These are phyloP conservation scores for Rhabdomys dilectus DNA, from an alignment of 2,113 vertebrate species.

Conservation along the genomic window DNA sequence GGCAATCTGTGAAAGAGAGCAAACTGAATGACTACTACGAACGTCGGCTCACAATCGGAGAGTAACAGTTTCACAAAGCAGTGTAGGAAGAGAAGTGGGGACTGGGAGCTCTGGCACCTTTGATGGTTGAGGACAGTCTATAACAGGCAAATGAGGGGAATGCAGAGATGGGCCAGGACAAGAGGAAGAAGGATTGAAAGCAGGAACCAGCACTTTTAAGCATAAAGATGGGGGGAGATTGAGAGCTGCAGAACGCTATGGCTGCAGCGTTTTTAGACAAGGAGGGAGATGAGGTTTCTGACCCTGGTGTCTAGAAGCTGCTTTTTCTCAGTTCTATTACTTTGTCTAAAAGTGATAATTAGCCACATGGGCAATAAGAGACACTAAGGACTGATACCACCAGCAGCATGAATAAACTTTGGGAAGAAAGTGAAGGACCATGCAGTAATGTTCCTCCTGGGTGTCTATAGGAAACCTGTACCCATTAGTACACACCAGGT, in stretches of 20 bases:
- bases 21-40: constrained; percentile 27
- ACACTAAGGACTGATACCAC: neutral
- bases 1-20: constrained; percentile 47
- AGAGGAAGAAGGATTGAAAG: constrained; percentile 51
- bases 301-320: neutral
- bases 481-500: no score
- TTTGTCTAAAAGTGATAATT: constrained; percentile 38
- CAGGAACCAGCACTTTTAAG: constrained; percentile 46
- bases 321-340: neutral
- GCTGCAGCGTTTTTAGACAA: constrained; percentile 27
- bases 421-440: neutral
- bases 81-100: constrained; percentile 55
- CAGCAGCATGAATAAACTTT: neutral
- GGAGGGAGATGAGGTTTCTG: neutral
- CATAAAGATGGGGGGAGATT: constrained; percentile 1
- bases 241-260: constrained; percentile 35
- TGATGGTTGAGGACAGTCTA: constrained; percentile 73
- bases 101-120: constrained; percentile 74
- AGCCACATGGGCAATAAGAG: neutral
- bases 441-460: neutral
- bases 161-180: constrained; percentile 43
- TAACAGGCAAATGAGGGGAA: constrained; percentile 74
- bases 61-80: constrained; percentile 65
- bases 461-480: neutral
- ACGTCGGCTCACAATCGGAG: constrained; percentile 50